Evolutionary conservation across 1,140 invertebrate species (phyloP), one percentile per base, ranked within the genome.

Genomic region (Acyrthosiphon pisum): DNA sequence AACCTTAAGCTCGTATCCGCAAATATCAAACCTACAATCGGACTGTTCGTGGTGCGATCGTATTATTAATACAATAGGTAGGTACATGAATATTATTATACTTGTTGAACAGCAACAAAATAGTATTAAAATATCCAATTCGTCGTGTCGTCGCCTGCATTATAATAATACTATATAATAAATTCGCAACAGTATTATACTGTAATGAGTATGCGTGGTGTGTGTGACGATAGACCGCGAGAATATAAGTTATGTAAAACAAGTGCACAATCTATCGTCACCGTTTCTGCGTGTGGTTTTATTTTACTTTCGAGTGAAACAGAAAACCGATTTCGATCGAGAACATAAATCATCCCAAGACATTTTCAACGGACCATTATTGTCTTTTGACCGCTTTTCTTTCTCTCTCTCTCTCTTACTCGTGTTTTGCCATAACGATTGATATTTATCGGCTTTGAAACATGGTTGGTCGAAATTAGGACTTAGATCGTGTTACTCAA

Each of bases 351-450:
- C 89, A 90, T 90, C 56, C 89, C 2, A 26, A 41, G 53, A 68
- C 89, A 30, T 90, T 90, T 90, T 90, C 89, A 68, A 90, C 89
- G 14, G 60, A 8, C 89, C 89, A 44, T 60, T 68, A 68, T 90
- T 90, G 56, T 44, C 53, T 90, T 89, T 50, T 44, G 48, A 89
- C 48, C 50, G n/a, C 48, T 56, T 41, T 89, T 88, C 44, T 46
- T 35, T 84, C 83, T 83, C 9, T 87, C 86, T 30, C 46, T 88
- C 46, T 26, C 23, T 48, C 20, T 26, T 9, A 35, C 7, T 60
- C 60, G 44, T 3, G 9, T 68, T 68, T n/a, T 20, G 37, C 89
- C 37, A 30, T 90, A 30, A 90, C 37, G 0, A 90, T 90, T 68
- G 89, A 90, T 90, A 44, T 90, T 90, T 90, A 90, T 90, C 53